These are phyloP conservation scores for Melanotaenia nigrans DNA, from an alignment of 2,797 vertebrate genomes.

Conservation along the genomic window DNA sequence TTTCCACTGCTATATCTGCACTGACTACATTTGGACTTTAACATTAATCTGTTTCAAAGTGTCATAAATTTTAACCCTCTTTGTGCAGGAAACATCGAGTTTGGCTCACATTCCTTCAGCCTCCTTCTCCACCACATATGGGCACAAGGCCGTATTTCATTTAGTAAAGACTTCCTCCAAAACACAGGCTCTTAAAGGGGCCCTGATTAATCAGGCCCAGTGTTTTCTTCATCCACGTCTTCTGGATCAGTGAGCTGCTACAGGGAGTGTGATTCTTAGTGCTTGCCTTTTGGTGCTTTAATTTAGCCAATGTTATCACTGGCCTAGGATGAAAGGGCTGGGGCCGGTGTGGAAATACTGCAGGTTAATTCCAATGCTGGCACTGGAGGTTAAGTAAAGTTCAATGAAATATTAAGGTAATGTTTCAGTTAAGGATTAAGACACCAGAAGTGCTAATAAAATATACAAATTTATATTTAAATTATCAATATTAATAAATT, in stretches of 20 bases:
- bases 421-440: slow-evolving; percentile 67
- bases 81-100: slow-evolving; percentile 38
- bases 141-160: slow-evolving; percentile 86
- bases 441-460: slow-evolving; percentile 47
- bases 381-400: slow-evolving; percentile 89
- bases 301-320: slow-evolving; percentile 89
- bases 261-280: slow-evolving; percentile 82
- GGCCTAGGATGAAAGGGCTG: slow-evolving; percentile 88
- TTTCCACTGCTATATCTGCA: neutral
- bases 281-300: slow-evolving; percentile 85
- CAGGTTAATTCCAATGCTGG: slow-evolving; percentile 88
- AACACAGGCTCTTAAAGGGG: slow-evolving; percentile 85
- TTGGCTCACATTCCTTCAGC: slow-evolving; percentile 69
- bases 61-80: slow-evolving; percentile 45
- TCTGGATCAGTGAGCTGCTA: slow-evolving; percentile 79
- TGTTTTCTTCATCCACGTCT: slow-evolving; percentile 77
- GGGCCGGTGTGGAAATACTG: slow-evolving; percentile 84
- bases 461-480: neutral
- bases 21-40: slow-evolving; percentile 25
- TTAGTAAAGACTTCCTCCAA: slow-evolving; percentile 93
- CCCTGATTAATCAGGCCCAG: slow-evolving; percentile 86
- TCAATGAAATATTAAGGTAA: slow-evolving; percentile 83
- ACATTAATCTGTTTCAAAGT: slow-evolving; percentile 30
- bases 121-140: slow-evolving; percentile 64
- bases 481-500: neutral